Conservation (phyloP, 2,113 vertebrate species). For the Vireo altiloquus region DNA sequence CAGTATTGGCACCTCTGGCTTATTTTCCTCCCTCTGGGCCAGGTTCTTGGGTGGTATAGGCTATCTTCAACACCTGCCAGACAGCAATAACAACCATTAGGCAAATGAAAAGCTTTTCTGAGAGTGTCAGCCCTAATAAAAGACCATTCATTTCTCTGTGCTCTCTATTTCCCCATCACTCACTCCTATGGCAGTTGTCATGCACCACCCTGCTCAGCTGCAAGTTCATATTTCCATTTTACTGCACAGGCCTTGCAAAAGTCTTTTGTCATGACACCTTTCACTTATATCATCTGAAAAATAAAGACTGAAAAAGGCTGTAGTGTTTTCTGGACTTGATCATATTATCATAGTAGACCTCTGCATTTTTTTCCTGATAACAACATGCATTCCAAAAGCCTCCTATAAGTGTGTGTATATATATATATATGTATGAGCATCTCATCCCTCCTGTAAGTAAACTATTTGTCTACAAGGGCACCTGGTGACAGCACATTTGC, state of each 20-base stretch:
- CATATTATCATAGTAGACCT: not conserved
- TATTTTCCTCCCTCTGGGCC: not conserved
- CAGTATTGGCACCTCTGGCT: not conserved
- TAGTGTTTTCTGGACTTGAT: not conserved
- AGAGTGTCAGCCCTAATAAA: not conserved
- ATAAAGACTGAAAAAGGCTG: not conserved
- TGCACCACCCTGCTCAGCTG: not conserved
- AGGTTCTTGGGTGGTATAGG: accelerated
- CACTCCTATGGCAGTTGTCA: not conserved
- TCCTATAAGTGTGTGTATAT: not conserved
- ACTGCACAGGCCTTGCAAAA: not conserved
- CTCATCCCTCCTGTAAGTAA: not conserved
- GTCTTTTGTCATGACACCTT: not conserved
- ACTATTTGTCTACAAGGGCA: not conserved
- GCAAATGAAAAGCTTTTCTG: not conserved
- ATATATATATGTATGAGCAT: not conserved
- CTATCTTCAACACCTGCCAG: not conserved
- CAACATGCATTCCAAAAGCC: not conserved
- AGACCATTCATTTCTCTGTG: not conserved
- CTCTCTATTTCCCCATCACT: not conserved
- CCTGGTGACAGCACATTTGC: not conserved
- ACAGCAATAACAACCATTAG: not conserved
- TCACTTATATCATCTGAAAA: not conserved
- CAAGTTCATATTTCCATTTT: not conserved
- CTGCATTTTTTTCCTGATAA: not conserved